Evolutionary conservation across 2,797 vertebrate genomes (phyloP).

Genomic region (Triplophysa bombifrons): DNA sequence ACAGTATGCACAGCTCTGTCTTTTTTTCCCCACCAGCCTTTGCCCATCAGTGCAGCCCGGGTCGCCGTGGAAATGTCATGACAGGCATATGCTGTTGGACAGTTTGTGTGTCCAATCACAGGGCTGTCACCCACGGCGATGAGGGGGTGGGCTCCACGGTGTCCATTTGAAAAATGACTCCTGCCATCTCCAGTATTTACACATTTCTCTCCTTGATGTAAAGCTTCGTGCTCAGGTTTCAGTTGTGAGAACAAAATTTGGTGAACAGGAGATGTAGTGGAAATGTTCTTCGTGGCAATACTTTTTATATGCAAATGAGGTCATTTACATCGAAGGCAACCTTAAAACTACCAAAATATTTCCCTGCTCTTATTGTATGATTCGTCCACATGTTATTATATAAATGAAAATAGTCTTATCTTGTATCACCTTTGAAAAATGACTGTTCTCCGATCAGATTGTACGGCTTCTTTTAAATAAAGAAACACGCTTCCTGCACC

Average conservation of each 20-base stretch:
- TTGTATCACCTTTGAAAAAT: too few species aligned
- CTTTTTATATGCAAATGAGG: too few species aligned
- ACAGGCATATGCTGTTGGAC: conserved; percentile 59
- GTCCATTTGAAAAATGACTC: conserved; percentile 52
- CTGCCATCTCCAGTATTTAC: conserved; percentile 45
- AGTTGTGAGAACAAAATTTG: conserved; percentile 25
- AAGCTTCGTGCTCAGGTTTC: conserved; percentile 11
- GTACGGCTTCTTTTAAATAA: too few species aligned
- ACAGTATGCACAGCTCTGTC: conserved; percentile 53
- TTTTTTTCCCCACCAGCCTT: conserved; percentile 51
- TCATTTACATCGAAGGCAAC: too few species aligned
- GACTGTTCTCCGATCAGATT: not conserved
- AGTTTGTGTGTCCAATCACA: conserved; percentile 51
- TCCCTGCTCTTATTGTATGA: too few species aligned
- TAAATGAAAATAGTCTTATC: too few species aligned
- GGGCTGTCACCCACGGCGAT: conserved; percentile 56
- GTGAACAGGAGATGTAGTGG: not conserved
- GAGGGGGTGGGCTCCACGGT: conserved; percentile 30
- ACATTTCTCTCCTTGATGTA: conserved; percentile 41
- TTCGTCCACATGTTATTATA: too few species aligned
- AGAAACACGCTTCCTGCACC: too few species aligned
- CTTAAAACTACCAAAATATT: too few species aligned
- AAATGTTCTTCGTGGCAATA: too few species aligned
- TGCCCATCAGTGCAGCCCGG: conserved; percentile 51
- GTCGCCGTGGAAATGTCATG: conserved; percentile 59